phyloP scores from a whole-genome alignment of 2,797 vertebrate species.

The Brachyrhaphis roseni region DNA sequence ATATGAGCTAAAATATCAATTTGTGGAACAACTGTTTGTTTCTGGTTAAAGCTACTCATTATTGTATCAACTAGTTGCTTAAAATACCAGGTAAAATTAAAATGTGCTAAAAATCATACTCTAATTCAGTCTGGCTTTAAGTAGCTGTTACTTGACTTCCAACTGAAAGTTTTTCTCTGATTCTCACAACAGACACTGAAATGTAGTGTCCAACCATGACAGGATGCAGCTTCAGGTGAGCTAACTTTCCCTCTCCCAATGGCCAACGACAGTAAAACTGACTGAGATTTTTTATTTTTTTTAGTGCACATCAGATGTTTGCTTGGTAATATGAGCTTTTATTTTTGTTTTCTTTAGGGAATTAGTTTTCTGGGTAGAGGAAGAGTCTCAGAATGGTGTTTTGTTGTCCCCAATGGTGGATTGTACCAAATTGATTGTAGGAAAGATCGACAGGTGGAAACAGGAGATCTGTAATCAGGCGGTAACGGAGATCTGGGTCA shows the following conservation, averaged over 20 bases:
- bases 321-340: too few species aligned
- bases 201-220: not conserved
- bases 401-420: conserved; percentile 30
- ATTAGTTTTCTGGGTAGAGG: conserved; percentile 42
- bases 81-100: not conserved
- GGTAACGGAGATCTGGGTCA: conserved; percentile 38
- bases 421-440: conserved; percentile 32
- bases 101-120: not conserved
- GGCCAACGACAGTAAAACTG: too few species aligned
- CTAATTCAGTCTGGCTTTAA: not conserved
- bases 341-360: conserved; percentile 27
- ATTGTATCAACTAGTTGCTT: not conserved
- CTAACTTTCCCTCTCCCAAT: not conserved
- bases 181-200: not conserved
- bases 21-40: not conserved
- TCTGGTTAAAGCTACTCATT: not conserved
- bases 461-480: conserved; percentile 50
- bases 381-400: conserved; percentile 42
- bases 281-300: too few species aligned
- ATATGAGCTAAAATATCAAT: not conserved
- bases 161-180: not conserved
- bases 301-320: too few species aligned
- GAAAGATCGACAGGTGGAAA: conserved; percentile 69
- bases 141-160: not conserved
- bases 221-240: not conserved